phyloP scores from a whole-genome alignment of 1,140 invertebrate genomes.

The Calephelis nemesis region DNA sequence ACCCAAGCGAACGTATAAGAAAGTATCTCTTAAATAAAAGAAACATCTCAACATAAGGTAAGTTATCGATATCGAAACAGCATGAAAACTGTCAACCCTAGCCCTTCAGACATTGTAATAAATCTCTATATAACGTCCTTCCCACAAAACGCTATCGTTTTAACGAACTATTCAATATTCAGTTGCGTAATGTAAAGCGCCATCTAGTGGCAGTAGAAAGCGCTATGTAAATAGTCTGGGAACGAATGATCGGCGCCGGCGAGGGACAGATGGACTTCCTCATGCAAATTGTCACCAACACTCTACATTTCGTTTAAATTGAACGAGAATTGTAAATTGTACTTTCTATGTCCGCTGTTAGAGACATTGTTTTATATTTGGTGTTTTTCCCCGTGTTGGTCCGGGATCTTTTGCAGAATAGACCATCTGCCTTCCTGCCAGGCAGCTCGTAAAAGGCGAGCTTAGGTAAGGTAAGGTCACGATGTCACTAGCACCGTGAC shows the following conservation, averaged over 20 bases:
- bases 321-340: constrained; percentile 18
- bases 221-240: constrained; percentile 53
- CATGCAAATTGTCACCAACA: constrained; percentile 41
- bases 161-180: constrained; percentile 40
- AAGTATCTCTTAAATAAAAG: too few species aligned
- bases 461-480: too few species aligned
- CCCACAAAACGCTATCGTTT: constrained; percentile 21
- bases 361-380: not conserved
- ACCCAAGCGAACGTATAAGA: too few species aligned
- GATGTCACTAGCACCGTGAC: too few species aligned
- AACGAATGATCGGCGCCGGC: constrained; percentile 35
- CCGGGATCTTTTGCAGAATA: too few species aligned
- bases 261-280: constrained; percentile 40
- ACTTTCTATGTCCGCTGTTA: constrained; percentile 13
- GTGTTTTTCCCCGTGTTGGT: not conserved
- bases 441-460: too few species aligned
- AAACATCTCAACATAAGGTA: not conserved
- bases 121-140: constrained; percentile 24
- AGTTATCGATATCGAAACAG: not conserved
- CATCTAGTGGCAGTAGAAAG: constrained; percentile 66
- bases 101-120: constrained; percentile 3
- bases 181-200: constrained; percentile 43
- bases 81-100: not conserved
- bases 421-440: too few species aligned
- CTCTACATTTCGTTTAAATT: constrained; percentile 18